These are phyloP conservation scores for Petrolisthes manimaculis DNA, from an alignment of 2,888 invertebrate genomes.

Conservation along the genomic window DNA sequence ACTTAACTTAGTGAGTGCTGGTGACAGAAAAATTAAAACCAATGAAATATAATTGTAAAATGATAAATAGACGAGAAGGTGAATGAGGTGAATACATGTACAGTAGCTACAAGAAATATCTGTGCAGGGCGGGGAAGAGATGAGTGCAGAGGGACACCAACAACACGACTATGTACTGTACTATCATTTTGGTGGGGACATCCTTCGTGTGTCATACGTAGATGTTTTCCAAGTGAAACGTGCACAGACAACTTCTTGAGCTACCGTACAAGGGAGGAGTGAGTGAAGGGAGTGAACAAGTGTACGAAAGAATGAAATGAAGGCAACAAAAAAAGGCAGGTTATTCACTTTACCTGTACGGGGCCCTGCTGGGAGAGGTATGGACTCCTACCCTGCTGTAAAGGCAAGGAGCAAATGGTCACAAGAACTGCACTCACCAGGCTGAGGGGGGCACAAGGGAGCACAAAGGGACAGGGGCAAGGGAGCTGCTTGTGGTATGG, in stretches of 20 bases:
- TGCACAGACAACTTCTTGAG: too few relatives aligned
- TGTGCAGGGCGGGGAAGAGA: too few relatives aligned
- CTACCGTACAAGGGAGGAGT: too few relatives aligned
- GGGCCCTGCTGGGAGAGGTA: conserved; percentile 41
- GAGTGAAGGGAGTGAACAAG: background rate
- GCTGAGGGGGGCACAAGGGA: background rate
- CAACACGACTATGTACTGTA: too few relatives aligned
- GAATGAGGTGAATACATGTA: background rate
- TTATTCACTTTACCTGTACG: conserved; percentile 47
- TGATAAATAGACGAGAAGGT: background rate
- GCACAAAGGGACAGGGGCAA: conserved; percentile 38
- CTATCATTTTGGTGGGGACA: too few relatives aligned
- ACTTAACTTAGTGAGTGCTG: background rate
- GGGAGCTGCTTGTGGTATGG: conserved; percentile 30
- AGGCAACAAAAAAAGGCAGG: background rate
- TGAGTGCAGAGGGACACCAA: too few relatives aligned
- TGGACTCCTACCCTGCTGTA: conserved; percentile 58
- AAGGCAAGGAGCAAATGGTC: conserved; percentile 51
- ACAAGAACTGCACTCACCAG: conserved; percentile 8
- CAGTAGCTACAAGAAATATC: too few relatives aligned
- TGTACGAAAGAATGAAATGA: conserved; percentile 28
- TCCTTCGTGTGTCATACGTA: too few relatives aligned
- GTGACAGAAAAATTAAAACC: background rate
- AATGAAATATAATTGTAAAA: conserved; percentile 12
- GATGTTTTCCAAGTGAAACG: too few relatives aligned